Conservation (phyloP, 37 sponge, comb jelly and placozoan genomes). For the Chondrilla cf. caribensis region DNA sequence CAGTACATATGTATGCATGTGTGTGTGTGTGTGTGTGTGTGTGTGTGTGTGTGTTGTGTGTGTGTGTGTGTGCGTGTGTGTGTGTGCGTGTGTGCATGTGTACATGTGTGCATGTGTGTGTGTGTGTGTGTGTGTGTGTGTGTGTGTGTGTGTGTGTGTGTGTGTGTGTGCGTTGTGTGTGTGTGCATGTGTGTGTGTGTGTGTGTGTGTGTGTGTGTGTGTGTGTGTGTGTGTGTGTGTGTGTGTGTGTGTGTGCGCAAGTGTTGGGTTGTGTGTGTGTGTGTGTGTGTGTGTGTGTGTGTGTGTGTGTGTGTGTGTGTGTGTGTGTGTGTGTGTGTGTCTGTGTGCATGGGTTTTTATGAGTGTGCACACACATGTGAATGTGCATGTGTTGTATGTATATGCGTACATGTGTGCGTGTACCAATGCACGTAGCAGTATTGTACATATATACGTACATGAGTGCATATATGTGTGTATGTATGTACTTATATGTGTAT, state of each 20-base stretch:
- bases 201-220: conserved; percentile 23
- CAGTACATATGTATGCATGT: background rate
- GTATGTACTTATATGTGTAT: too few species aligned
- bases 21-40: too few species aligned
- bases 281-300: conserved; percentile 28
- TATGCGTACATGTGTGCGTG: too few species aligned
- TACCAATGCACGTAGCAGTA: too few species aligned
- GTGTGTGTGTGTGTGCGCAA: background rate
- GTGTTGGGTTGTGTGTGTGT: conserved; percentile 15
- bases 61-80: background rate
- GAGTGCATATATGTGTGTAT: too few species aligned
- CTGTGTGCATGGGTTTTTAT: conserved; percentile 6
- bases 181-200: background rate
- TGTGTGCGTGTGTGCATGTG: background rate
- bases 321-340: conserved; percentile 35
- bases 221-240: conserved; percentile 21
- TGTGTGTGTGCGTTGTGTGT: conserved; percentile 20
- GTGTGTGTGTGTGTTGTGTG: background rate
- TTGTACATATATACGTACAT: too few species aligned
- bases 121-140: conserved; percentile 16
- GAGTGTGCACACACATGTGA: background rate
- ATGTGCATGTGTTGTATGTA: too few species aligned
- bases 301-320: conserved; percentile 35
- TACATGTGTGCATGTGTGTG: background rate
- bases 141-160: conserved; percentile 24